These are phyloP conservation scores for Mylabris phalerata DNA, from an alignment of 1,140 invertebrate genomes.

Conservation along the genomic window DNA sequence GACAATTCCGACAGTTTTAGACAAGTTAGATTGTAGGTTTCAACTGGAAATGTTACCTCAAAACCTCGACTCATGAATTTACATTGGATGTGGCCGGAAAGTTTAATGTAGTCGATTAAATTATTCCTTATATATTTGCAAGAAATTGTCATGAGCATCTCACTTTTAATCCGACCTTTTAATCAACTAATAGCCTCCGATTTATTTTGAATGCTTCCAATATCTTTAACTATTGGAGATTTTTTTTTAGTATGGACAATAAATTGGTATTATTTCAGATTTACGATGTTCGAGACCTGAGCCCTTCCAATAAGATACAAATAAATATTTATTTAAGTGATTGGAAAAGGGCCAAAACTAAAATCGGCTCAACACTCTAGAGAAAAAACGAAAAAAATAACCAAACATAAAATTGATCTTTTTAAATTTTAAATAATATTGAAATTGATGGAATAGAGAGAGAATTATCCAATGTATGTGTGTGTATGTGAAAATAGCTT, in stretches of 20 bases:
- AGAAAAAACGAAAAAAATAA: no score
- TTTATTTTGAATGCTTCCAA: conserved; percentile 5
- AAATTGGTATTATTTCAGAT: conserved; percentile 20
- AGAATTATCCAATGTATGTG: no score
- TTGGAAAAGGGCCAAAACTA: background rate
- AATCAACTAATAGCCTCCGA: conserved; percentile 23
- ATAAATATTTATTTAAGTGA: conserved; percentile 9
- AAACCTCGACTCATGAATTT: conserved; percentile 25
- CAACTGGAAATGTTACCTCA: background rate
- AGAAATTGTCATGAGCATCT: conserved; percentile 15
- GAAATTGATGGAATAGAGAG: no score
- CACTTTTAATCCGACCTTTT: background rate
- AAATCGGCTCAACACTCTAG: no score
- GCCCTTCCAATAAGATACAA: conserved; percentile 1
- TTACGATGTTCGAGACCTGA: conserved; percentile 8
- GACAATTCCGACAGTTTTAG: no score
- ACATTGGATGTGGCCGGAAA: conserved; percentile 26
- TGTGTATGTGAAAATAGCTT: no score
- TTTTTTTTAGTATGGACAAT: conserved; percentile 7
- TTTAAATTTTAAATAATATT: no score
- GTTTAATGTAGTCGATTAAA: conserved; percentile 30
- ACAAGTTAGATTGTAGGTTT: no score
- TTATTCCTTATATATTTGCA: conserved; percentile 25
- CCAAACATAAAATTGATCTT: no score
- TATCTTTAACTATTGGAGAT: conserved; percentile 7